A percentile compares a stretch with the other conserved stretches of the same genome.
phyloP scores from a whole-genome alignment of 2,113 vertebrate species.

The Spilogale gracilis region DNA sequence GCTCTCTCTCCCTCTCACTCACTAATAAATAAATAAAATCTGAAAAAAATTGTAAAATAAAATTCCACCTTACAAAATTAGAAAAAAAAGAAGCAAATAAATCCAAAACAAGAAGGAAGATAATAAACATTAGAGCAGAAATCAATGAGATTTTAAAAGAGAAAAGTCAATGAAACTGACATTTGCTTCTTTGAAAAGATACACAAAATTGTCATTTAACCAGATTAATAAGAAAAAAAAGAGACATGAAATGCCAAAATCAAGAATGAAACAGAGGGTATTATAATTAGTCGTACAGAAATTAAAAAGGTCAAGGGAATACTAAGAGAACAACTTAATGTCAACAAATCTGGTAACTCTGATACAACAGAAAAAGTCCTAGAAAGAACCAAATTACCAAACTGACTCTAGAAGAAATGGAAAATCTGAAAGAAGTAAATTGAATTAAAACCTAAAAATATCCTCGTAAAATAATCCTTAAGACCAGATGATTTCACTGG shows the following conservation, averaged over 20 bases:
- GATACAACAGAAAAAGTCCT: background rate
- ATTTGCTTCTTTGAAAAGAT: constrained; percentile 28
- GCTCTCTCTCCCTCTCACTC: background rate
- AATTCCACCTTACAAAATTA: background rate
- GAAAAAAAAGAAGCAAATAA: background rate
- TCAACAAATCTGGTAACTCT: background rate
- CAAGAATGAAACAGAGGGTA: background rate
- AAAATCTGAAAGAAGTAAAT: constrained; percentile 36
- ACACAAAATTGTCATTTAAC: background rate
- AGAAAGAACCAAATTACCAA: background rate
- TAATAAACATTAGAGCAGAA: background rate
- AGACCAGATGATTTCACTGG: background rate
- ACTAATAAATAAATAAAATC: background rate
- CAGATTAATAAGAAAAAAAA: background rate
- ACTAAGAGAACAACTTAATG: constrained; percentile 13
- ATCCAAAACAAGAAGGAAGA: background rate
- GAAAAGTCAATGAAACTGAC: background rate
- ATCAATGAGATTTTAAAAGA: background rate
- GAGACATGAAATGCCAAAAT: background rate
- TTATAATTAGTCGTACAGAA: background rate
- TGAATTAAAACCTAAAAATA: background rate
- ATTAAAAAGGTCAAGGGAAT: constrained; percentile 11
- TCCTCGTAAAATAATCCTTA: constrained; percentile 29
- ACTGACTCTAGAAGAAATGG: background rate
- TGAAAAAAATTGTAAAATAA: background rate